Conservation (phyloP, 2,113 vertebrate species). For the Carassius gibelio region DNA sequence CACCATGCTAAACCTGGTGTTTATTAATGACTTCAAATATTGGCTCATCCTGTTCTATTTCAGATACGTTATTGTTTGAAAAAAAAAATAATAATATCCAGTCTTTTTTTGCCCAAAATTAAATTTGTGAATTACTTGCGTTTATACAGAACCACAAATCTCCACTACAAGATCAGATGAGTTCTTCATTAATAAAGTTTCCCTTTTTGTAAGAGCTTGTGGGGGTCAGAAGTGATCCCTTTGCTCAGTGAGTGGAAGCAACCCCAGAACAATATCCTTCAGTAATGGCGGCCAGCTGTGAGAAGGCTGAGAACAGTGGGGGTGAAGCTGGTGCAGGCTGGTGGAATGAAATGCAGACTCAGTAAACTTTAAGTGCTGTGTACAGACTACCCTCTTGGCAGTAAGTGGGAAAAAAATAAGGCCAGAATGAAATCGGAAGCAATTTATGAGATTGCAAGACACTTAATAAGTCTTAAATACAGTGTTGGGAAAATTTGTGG, state of each 20-base stretch:
- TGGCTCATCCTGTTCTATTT: too few relatives aligned
- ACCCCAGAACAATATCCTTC: slow-evolving; percentile 61
- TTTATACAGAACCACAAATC: not conserved
- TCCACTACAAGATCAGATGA: not conserved
- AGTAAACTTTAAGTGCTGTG: slow-evolving; percentile 51
- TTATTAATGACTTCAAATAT: too few relatives aligned
- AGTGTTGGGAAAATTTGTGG: not conserved
- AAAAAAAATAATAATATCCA: too few relatives aligned
- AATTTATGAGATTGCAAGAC: not conserved
- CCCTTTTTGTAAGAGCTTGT: slow-evolving; percentile 29
- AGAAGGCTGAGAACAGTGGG: slow-evolving; percentile 44
- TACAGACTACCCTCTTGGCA: slow-evolving; percentile 55
- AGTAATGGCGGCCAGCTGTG: slow-evolving; percentile 75
- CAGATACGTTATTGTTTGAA: too few relatives aligned
- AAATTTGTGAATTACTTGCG: not conserved
- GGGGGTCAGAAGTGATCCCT: slow-evolving; percentile 57
- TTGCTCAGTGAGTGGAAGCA: slow-evolving; percentile 60
- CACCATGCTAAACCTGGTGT: too few relatives aligned
- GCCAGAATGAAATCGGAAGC: slow-evolving; percentile 70
- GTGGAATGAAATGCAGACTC: slow-evolving; percentile 41
- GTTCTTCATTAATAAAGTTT: slow-evolving; percentile 1
- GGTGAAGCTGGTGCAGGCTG: slow-evolving; percentile 15
- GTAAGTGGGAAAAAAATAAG: slow-evolving; percentile 75
- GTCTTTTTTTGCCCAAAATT: not conserved
- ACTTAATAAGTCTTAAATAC: slow-evolving; percentile 4